Evolutionary conservation across 2,797 vertebrate genomes (phyloP).

Genomic region (Cryptoblepharus egeriae): DNA sequence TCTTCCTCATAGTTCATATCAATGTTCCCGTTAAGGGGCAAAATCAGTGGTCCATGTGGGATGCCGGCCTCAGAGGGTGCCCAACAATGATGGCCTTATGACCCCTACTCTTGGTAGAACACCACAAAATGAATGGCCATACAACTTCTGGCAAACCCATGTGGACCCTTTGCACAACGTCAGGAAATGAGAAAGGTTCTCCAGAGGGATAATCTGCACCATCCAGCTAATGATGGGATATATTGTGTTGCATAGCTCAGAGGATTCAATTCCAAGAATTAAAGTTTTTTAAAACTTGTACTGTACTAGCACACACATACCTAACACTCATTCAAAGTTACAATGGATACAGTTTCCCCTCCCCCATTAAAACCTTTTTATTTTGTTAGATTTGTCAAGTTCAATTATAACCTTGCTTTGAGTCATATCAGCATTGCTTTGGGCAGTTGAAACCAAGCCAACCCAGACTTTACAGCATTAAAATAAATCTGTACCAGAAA

Average conservation of each 20-base stretch:
- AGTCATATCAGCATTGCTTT: neutral
- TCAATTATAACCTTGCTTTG: neutral
- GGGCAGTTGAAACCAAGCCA: conserved; percentile 30
- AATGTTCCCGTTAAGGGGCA: too few species aligned
- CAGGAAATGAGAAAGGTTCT: neutral
- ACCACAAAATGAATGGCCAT: neutral
- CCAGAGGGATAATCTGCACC: neutral
- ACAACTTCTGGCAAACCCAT: neutral
- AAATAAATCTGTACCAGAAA: neutral
- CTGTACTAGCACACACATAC: neutral
- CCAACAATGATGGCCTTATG: too few species aligned
- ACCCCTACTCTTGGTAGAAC: neutral
- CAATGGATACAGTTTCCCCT: neutral
- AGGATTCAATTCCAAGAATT: neutral
- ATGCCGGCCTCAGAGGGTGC: too few species aligned
- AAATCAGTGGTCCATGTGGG: too few species aligned
- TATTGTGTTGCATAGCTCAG: neutral
- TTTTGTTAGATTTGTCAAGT: conserved; percentile 6
- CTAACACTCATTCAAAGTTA: neutral
- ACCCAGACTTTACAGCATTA: conserved; percentile 24
- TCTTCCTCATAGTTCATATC: too few species aligned
- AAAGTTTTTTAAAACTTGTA: neutral
- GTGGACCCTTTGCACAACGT: neutral
- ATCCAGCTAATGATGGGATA: neutral
- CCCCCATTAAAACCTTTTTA: neutral